A percentile compares a stretch with the other conserved stretches of the same genome.
phyloP scores from a whole-genome alignment of 2,888 invertebrate genomes.

The Ashinkailepas kermadecensis region DNA sequence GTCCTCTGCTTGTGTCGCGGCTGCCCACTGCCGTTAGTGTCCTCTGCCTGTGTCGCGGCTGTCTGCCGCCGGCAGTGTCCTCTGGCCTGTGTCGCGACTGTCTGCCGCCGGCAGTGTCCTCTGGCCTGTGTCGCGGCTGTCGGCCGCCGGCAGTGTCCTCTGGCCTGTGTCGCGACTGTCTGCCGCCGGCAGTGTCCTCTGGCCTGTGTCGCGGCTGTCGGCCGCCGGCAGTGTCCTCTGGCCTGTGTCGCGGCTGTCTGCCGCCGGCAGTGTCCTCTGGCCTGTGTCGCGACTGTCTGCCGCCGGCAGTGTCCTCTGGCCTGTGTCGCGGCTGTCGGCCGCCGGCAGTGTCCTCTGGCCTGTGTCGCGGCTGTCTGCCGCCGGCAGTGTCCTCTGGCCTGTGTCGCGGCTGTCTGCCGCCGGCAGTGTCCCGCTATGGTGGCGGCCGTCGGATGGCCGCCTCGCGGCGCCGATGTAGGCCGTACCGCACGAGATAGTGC shows the following conservation, averaged over 20 bases:
- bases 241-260: background rate
- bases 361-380: background rate
- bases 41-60: no score
- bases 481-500: background rate
- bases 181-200: no score
- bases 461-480: conserved; percentile 1
- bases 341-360: background rate
- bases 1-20: no score
- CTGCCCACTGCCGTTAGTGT: no score
- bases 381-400: background rate
- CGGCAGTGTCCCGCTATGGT: background rate
- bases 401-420: background rate
- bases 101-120: no score
- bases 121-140: no score
- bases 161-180: no score
- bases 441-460: background rate
- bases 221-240: no score
- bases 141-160: no score
- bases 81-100: no score
- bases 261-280: background rate
- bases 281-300: background rate
- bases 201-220: no score
- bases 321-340: background rate
- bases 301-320: background rate
- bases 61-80: no score